Evolutionary conservation across 2,888 invertebrate genomes (phyloP).

Genomic region (Pollenia amentaria): DNA sequence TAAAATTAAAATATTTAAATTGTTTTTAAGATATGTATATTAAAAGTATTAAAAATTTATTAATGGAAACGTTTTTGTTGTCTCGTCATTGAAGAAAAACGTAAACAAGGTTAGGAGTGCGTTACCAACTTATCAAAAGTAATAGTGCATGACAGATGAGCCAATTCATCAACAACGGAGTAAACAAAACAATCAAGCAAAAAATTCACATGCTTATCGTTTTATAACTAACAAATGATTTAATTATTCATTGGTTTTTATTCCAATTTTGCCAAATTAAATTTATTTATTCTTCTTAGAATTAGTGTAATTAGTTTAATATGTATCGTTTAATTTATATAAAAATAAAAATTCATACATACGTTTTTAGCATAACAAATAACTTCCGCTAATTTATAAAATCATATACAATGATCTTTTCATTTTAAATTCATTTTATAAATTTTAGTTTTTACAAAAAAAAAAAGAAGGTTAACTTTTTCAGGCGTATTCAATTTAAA

Average conservation of each 20-base stretch:
- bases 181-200: not conserved
- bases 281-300: not conserved
- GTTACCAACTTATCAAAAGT: not conserved
- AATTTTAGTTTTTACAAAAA: not conserved
- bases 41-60: too few species aligned
- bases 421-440: slow-evolving; percentile 11
- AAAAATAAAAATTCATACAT: not conserved
- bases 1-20: not conserved
- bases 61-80: not conserved
- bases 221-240: not conserved
- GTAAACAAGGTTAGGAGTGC: slow-evolving; percentile 33
- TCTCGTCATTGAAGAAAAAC: not conserved
- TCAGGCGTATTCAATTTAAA: slow-evolving; percentile 44
- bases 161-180: not conserved
- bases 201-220: not conserved
- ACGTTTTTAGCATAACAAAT: slow-evolving; percentile 70
- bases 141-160: not conserved
- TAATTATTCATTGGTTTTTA: not conserved
- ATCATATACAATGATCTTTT: slow-evolving; percentile 4
- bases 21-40: too few species aligned
- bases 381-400: slow-evolving; percentile 71
- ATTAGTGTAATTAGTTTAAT: slow-evolving; percentile 22
- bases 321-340: not conserved
- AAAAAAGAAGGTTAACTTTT: slow-evolving; percentile 40
- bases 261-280: not conserved